Evolutionary conservation across 2,888 invertebrate genomes (phyloP), one percentile per base, ranked within the genome.

Genomic region (Agrotis ipsilon): DNA sequence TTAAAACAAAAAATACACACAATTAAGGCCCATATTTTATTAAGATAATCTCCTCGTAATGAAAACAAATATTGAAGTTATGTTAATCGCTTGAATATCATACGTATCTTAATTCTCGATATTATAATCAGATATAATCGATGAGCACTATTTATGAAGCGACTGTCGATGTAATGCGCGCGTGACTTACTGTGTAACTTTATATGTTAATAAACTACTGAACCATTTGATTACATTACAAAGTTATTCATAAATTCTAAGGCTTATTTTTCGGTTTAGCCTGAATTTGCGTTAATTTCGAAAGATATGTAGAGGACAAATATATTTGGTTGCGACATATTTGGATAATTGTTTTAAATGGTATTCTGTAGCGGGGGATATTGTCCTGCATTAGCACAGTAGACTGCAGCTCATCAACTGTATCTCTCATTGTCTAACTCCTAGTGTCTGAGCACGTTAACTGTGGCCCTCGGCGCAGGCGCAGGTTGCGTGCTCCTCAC

Each of bases 11-110:
- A 72, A 74, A 79, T 55, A 61, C 62, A 46, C 11, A 43, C 58
- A 61, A 72, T 63, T 70, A 78, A 62, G 61, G 39, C 45, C 45
- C 45, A 71, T 71, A 58, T 68, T 43, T 72, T 66, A 68, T 54
- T 39, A 18, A 60, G 52, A 68, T 75, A 67, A 82, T 72, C 64
- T 72, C n/a, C 39, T 73, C 60, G 48, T 73, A 71, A 73, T 79
- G 74, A 72, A 82, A 82, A 82, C 72, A 58, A 68, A 66, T 70
- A 66, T 72, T 68, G 62, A 69, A 64, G 58, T 82, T 76, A 82
- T 72, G 85, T 57, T 68, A 72, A 85, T 75, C 63, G 32, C 43
- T 39, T 58, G 66, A 74, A 78, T 82, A 62, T 72, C 67, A 78
- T 68, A 46, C 67, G 51, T 68, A 64, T 68, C 66, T 78, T 82